These are phyloP conservation scores for Pogonus chalceus DNA, from an alignment of 1,140 invertebrate species.

Conservation along the genomic window DNA sequence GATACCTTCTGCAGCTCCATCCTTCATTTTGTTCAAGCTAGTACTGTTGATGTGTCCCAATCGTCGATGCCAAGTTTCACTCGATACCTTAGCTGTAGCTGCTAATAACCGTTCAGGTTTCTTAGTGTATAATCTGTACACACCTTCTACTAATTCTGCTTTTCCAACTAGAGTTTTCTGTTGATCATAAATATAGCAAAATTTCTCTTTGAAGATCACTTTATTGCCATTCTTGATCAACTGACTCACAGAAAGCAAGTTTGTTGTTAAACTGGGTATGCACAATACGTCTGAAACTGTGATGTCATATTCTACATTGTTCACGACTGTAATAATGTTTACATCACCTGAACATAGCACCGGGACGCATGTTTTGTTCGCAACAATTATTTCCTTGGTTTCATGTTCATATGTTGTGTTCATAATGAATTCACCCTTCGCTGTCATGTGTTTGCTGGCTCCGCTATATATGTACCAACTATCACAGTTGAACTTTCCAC, in stretches of 20 bases:
- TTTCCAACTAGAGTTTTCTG: slow-evolving; percentile 11
- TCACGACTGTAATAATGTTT: slow-evolving; percentile 13
- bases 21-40: slow-evolving; percentile 1
- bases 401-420: slow-evolving; percentile 9
- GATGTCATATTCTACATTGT: background rate
- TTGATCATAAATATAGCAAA: slow-evolving; percentile 21
- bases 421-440: slow-evolving; percentile 16
- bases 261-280: slow-evolving; percentile 23
- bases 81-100: slow-evolving; percentile 14
- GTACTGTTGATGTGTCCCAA: slow-evolving; percentile 25
- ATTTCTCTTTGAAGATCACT: slow-evolving; percentile 14
- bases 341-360: slow-evolving; percentile 17
- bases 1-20: slow-evolving; percentile 4
- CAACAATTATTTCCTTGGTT: slow-evolving; percentile 19
- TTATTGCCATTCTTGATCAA: slow-evolving; percentile 25
- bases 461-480: slow-evolving; percentile 28
- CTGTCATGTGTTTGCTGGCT: slow-evolving; percentile 25
- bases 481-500: slow-evolving; percentile 16
- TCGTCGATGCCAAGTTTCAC: slow-evolving; percentile 20
- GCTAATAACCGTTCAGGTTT: slow-evolving; percentile 16
- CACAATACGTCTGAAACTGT: slow-evolving; percentile 18
- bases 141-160: slow-evolving; percentile 19
- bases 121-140: slow-evolving; percentile 22
- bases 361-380: slow-evolving; percentile 16
- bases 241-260: slow-evolving; percentile 23